These are phyloP conservation scores for Poeciliopsis gracilis DNA, from an alignment of 2,797 vertebrate genomes.

Conservation along the genomic window DNA sequence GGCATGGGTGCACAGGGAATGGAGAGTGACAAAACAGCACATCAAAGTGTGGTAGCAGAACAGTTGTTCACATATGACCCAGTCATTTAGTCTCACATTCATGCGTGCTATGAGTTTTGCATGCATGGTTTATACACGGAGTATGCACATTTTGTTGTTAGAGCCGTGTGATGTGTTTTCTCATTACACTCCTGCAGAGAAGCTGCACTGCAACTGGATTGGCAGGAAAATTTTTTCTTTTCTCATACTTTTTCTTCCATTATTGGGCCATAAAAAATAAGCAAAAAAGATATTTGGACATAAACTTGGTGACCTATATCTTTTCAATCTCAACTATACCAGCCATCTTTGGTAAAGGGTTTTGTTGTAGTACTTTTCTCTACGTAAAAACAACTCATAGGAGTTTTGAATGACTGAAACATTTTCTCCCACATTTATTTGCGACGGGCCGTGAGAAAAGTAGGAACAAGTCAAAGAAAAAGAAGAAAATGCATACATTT, in stretches of 20 bases:
- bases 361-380: conserved; percentile 2
- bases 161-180: conserved; percentile 33
- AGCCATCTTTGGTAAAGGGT: not conserved
- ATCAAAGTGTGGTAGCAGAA: conserved; percentile 66
- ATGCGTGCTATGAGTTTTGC: conserved; percentile 6
- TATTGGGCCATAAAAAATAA: conserved; percentile 30
- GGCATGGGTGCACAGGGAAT: conserved; percentile 4
- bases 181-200: conserved; percentile 26
- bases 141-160: conserved; percentile 31
- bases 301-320: conserved; percentile 16
- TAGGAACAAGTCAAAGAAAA: no score
- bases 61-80: conserved; percentile 49
- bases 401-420: not conserved
- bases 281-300: not conserved
- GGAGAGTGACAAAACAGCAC: conserved; percentile 60
- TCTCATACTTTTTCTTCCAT: conserved; percentile 21
- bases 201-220: conserved; percentile 36
- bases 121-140: not conserved
- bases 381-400: not conserved
- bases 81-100: conserved; percentile 29
- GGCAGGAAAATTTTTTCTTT: conserved; percentile 18
- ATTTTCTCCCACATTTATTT: not conserved
- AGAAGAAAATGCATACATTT: no score
- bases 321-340: not conserved
- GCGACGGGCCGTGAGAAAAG: no score